phyloP scores from a whole-genome alignment of 2,113 vertebrate genomes.

The Benitochromis conjunctus region DNA sequence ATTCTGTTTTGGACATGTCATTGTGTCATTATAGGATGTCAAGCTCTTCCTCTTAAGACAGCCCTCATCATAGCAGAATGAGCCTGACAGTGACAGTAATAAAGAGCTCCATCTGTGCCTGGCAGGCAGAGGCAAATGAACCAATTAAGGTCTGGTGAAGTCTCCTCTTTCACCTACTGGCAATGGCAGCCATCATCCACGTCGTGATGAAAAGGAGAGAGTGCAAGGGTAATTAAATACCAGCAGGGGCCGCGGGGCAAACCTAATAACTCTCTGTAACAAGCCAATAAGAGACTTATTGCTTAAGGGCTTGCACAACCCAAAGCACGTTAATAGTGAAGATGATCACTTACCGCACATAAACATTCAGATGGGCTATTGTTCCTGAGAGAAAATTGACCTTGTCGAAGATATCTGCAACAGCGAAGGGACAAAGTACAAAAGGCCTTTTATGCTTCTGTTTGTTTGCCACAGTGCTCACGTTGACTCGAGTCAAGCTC shows the following conservation, averaged over 20 bases:
- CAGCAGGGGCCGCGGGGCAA: constrained; percentile 42
- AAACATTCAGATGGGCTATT: background rate
- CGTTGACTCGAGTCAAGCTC: background rate
- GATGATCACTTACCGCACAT: background rate
- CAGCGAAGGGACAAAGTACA: background rate
- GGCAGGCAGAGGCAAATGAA: constrained; percentile 61
- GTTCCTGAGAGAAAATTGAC: background rate
- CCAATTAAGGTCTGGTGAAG: constrained; percentile 58
- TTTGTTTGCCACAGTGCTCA: background rate
- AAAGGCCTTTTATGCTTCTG: background rate
- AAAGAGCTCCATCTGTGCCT: constrained; percentile 66
- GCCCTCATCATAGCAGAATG: constrained; percentile 36
- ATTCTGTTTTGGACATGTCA: constrained; percentile 14
- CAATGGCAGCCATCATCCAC: constrained; percentile 48
- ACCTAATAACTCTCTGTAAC: constrained; percentile 58
- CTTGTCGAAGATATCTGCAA: background rate
- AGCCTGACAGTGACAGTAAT: constrained; percentile 60
- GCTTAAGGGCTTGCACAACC: constrained; percentile 29
- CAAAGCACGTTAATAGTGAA: constrained; percentile 12
- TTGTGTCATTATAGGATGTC: constrained; percentile 11
- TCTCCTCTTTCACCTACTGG: constrained; percentile 61
- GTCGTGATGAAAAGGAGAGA: constrained; percentile 59
- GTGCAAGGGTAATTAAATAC: constrained; percentile 60
- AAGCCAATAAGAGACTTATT: constrained; percentile 47
- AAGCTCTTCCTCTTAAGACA: constrained; percentile 16